phyloP scores from a whole-genome alignment of 2,797 vertebrate genomes.

The Cryptoprocta ferox region DNA sequence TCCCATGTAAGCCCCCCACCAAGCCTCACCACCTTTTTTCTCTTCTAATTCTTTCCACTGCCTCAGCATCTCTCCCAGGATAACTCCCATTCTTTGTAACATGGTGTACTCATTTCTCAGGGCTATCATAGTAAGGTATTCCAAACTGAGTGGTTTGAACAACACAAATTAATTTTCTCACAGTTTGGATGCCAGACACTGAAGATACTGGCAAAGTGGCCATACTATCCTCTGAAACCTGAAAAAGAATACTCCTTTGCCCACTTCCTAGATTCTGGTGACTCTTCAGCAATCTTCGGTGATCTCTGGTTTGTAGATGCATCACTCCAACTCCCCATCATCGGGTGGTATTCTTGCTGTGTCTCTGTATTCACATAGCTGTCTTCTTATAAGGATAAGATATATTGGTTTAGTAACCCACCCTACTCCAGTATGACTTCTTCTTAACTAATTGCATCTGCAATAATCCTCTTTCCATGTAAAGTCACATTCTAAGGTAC shows the following conservation, averaged over 20 bases:
- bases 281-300: neutral
- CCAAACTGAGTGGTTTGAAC: neutral
- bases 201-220: neutral
- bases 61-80: neutral
- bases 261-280: neutral
- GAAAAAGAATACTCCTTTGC: neutral
- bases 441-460: neutral
- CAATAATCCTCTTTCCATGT: neutral
- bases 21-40: neutral
- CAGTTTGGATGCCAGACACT: neutral
- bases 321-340: neutral
- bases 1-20: neutral
- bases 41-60: neutral
- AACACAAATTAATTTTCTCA: neutral
- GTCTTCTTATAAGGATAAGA: neutral
- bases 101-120: neutral
- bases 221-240: neutral
- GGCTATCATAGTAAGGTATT: neutral
- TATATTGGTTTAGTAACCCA: neutral
- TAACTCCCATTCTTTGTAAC: neutral
- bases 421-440: neutral
- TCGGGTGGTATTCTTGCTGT: accelerated
- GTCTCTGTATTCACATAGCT: neutral
- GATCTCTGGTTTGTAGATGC: accelerated
- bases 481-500: neutral